Percentiles rank a stretch among this genome's conserved stretches.
Evolutionary conservation across 2,888 invertebrate species (phyloP).

Genomic region (Lasioglossum morio): DNA sequence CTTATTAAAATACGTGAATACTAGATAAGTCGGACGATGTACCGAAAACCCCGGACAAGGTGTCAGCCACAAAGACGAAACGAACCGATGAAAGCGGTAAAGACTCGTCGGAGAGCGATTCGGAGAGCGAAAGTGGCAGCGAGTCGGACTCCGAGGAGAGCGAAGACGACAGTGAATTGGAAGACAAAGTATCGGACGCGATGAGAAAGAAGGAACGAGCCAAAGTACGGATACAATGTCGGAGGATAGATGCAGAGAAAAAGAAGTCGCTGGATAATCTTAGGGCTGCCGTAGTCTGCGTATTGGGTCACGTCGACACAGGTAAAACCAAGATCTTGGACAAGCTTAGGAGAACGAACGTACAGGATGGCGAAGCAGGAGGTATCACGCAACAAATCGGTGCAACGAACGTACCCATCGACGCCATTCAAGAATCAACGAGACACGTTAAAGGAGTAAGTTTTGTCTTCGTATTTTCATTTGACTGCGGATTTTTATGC

Average conservation of each 20-base stretch:
- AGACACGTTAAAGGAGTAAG: constrained; percentile 96
- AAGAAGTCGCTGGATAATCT: constrained; percentile 89
- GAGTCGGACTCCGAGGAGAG: constrained; percentile 87
- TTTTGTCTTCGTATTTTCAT: constrained; percentile 61
- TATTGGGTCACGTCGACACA: constrained; percentile 99
- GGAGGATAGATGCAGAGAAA: constrained; percentile 89
- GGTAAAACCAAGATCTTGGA: constrained; percentile 99
- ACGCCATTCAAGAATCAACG: constrained; percentile 97
- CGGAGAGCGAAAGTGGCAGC: constrained; percentile 85
- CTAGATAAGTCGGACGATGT: constrained; percentile 79
- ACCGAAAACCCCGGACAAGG: constrained; percentile 68
- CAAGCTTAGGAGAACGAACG: constrained; percentile 95
- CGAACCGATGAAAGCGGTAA: constrained; percentile 79
- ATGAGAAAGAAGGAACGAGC: constrained; percentile 91
- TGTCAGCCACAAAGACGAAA: constrained; percentile 47
- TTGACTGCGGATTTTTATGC: too few species aligned
- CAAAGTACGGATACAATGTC: constrained; percentile 90
- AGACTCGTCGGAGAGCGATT: constrained; percentile 83
- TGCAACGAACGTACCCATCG: constrained; percentile 99
- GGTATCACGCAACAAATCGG: constrained; percentile 99
- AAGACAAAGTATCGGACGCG: constrained; percentile 90
- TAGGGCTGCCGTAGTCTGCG: constrained; percentile 98
- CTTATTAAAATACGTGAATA: neutral
- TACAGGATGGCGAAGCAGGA: constrained; percentile 98
- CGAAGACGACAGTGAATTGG: constrained; percentile 81